Evolutionary conservation across 30 jellyfish, hydroid and myxozoan genomes (phyloP), one percentile per base, ranked within the genome.

Genomic region (Turritopsis rubra): DNA sequence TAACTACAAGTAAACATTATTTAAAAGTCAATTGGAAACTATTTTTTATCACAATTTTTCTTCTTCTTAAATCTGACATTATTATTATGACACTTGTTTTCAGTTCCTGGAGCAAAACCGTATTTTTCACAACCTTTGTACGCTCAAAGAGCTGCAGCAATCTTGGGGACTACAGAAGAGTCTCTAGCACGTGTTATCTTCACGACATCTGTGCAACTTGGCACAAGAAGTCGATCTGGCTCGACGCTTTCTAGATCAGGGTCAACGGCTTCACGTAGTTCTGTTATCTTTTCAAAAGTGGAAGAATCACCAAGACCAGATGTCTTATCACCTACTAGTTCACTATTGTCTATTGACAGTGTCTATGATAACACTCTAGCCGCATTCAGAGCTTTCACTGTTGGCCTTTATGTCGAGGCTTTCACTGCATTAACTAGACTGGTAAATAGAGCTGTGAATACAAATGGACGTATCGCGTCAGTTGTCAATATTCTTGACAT

Each of bases 401-500:
- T 77, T 90, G 99, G 99, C 21, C 92, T 93, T 54, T 93, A 93
- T 81, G 88, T 93, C 21, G 99, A 93, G 88, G 87, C 96, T 24
- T 93, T 93, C 82, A 84, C 96, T 7, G 96, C 99, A 19, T 81
- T 89, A 5, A 71, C 85, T 21, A 85, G 99, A 71, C 91, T 93
- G 0, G 83, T 93, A 27, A 93, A 93, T 89, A 88, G 98, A 73
- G 87, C 97, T 0, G 77, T 82, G 8, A 75, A 92, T 28, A 93
- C 97, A 28, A 77, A 90, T 1, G 71, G 75, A 21, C 91, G 91
- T 70, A 89, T 83, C 52, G 74, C 80, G 22, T 26, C 99, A 29
- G 79, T 87, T 9, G 79, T 93, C 16, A 96, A 88, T 80, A 78
- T 93, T 21, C 80, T 88, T 31, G 99, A 93, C 84, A 72, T 84